phyloP scores from a whole-genome alignment of 2,888 invertebrate species.

The Elmis aenea region DNA sequence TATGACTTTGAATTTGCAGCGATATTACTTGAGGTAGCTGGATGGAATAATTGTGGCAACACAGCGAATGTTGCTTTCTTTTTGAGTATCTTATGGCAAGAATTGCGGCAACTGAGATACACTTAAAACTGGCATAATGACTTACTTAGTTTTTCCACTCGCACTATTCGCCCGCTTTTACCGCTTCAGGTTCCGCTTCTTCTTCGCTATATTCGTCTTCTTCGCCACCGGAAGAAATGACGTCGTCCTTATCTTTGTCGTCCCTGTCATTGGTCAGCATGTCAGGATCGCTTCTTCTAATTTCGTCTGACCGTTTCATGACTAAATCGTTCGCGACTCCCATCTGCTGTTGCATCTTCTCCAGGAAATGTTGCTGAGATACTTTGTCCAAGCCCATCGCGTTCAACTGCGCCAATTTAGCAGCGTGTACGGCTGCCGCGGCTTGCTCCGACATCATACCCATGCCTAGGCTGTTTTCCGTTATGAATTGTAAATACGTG shows the following conservation, averaged over 20 bases:
- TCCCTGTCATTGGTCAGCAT: slow-evolving; percentile 53
- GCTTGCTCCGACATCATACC: slow-evolving; percentile 63
- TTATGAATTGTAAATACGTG: slow-evolving; percentile 83
- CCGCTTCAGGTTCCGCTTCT: slow-evolving; percentile 46
- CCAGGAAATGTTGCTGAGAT: slow-evolving; percentile 56
- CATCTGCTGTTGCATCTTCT: slow-evolving; percentile 60
- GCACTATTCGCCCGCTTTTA: slow-evolving; percentile 47
- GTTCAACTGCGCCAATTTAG: slow-evolving; percentile 72
- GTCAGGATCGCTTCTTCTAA: slow-evolving; percentile 50
- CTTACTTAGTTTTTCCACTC: slow-evolving; percentile 27
- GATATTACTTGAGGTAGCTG: slow-evolving; percentile 62
- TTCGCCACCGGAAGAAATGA: slow-evolving; percentile 51
- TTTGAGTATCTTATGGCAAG: slow-evolving; percentile 13
- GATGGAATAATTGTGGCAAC: slow-evolving; percentile 55
- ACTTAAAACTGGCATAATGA: slow-evolving; percentile 18
- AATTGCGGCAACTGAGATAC: slow-evolving; percentile 20
- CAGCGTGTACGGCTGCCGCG: slow-evolving; percentile 68
- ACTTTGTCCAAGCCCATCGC: slow-evolving; percentile 53
- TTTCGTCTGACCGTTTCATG: slow-evolving; percentile 51
- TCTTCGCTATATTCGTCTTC: slow-evolving; percentile 53
- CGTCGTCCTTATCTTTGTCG: slow-evolving; percentile 50
- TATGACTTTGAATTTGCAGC: slow-evolving; percentile 15
- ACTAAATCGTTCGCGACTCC: slow-evolving; percentile 54
- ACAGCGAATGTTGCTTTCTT: slow-evolving; percentile 1
- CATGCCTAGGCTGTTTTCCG: slow-evolving; percentile 73